Conservation (phyloP, 2,113 vertebrate species). For the Fregetta grallaria region DNA sequence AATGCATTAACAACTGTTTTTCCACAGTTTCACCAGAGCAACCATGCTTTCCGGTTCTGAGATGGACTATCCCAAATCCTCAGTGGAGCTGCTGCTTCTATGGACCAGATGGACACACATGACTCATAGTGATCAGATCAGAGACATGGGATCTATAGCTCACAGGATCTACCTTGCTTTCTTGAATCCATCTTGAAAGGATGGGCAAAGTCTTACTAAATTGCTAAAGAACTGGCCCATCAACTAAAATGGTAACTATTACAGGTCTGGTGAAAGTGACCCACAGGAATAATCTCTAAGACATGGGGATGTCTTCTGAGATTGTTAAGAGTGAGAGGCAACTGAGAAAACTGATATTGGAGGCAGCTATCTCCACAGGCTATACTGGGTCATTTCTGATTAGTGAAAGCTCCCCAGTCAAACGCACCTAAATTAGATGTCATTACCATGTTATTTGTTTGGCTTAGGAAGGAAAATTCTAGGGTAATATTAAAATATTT, state of each 20-base stretch:
- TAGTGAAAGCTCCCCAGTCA: neutral
- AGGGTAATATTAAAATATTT: neutral
- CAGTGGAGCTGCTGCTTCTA: neutral
- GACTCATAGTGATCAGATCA: neutral
- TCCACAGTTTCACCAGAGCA: neutral
- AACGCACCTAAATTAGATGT: neutral
- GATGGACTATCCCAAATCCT: neutral
- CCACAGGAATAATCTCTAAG: neutral
- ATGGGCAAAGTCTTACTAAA: neutral
- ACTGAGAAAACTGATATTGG: neutral
- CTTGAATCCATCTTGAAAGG: neutral
- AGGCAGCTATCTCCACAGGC: neutral
- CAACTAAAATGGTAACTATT: neutral
- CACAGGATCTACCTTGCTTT: neutral
- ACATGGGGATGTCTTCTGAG: neutral
- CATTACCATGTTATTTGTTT: neutral
- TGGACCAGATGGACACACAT: neutral
- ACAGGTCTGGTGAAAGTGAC: neutral
- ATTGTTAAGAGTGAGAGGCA: neutral
- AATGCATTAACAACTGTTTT: neutral
- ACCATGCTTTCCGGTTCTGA: neutral
- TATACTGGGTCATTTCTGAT: neutral
- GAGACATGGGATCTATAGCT: neutral
- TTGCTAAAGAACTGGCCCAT: neutral
- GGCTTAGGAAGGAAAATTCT: neutral